phyloP scores from a whole-genome alignment of 2,113 vertebrate species.

The Acrocephalus arundinaceus region DNA sequence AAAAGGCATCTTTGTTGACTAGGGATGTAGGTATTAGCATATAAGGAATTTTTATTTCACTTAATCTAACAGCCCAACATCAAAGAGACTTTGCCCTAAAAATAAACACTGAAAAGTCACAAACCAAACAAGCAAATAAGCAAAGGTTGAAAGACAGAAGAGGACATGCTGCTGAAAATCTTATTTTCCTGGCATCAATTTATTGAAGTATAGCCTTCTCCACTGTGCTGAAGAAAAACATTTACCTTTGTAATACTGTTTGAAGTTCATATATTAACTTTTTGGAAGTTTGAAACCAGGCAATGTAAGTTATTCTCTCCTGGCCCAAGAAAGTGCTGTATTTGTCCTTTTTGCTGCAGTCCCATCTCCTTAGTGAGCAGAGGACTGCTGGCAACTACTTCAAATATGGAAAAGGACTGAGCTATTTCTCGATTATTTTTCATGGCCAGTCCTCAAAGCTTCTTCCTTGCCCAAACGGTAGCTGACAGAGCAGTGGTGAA shows the following conservation, averaged over 20 bases:
- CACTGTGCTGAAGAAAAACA: not conserved
- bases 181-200: not conserved
- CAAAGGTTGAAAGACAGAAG: slow-evolving; percentile 16
- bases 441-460: not conserved
- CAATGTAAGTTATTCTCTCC: not conserved
- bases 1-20: slow-evolving; percentile 34
- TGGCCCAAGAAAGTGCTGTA: not conserved
- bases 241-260: not conserved
- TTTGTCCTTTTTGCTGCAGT: not conserved
- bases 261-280: not conserved
- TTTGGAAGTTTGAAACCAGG: not conserved
- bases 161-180: not conserved
- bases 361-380: not conserved
- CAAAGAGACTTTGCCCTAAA: slow-evolving; percentile 10
- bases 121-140: not conserved
- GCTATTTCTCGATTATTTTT: not conserved
- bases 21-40: slow-evolving; percentile 10
- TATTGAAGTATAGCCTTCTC: not conserved
- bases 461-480: not conserved
- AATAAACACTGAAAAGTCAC: not conserved
- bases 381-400: not conserved
- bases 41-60: slow-evolving; percentile 15
- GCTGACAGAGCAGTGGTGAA: not conserved
- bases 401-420: not conserved
- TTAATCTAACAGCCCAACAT: slow-evolving; percentile 18